Conservation (phyloP, 2,888 invertebrate genomes). For the Drosophila ustulata region DNA sequence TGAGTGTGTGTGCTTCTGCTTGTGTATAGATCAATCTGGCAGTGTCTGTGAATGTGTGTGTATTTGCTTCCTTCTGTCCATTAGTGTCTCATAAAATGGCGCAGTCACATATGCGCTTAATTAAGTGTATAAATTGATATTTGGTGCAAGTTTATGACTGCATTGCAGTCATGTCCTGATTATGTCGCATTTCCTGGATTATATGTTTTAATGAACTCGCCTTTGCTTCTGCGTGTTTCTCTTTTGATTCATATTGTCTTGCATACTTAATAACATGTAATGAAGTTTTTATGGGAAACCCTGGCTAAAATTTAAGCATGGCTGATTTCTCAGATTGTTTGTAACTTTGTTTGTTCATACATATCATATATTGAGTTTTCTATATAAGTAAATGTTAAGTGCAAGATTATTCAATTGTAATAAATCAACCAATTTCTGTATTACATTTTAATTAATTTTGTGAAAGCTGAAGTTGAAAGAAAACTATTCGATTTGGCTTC, state of each 20-base stretch:
- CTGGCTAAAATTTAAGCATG: neutral
- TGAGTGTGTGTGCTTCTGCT: conserved; percentile 1
- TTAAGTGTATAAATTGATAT: conserved; percentile 79
- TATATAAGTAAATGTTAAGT: too few relatives aligned
- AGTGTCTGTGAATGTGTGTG: conserved; percentile 15
- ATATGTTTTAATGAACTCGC: conserved; percentile 11
- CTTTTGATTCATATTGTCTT: conserved; percentile 4
- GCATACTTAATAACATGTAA: conserved; percentile 15
- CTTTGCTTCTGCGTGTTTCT: neutral
- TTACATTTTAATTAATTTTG: too few relatives aligned
- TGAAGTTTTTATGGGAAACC: conserved; percentile 6
- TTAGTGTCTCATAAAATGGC: conserved; percentile 55
- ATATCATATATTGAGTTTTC: too few relatives aligned
- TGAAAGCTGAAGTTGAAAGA: too few relatives aligned
- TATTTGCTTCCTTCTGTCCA: conserved; percentile 1
- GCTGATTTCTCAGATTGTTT: neutral
- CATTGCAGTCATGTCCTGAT: conserved; percentile 68
- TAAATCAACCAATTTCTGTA: too few relatives aligned
- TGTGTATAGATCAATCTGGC: conserved; percentile 10
- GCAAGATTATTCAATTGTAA: too few relatives aligned
- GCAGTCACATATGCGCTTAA: conserved; percentile 79
- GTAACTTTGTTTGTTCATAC: too few relatives aligned
- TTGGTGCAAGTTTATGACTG: conserved; percentile 76
- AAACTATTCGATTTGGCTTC: neutral
- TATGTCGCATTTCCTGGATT: conserved; percentile 51